phyloP scores from a whole-genome alignment of 2,797 vertebrate species.

The Astyanax mexicanus region DNA sequence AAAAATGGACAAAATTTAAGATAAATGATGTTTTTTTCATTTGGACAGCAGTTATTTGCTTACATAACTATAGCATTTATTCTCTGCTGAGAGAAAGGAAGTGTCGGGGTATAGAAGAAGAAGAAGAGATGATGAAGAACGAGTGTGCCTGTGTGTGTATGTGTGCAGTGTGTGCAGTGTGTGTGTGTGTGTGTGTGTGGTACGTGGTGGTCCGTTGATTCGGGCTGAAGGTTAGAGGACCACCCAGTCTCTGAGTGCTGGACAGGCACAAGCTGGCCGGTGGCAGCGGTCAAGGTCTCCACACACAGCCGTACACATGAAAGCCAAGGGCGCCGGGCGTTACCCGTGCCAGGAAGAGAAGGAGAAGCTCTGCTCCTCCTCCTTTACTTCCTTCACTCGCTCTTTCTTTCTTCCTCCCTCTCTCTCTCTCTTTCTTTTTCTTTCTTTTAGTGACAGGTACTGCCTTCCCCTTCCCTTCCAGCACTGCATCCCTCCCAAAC shows the following conservation, averaged over 20 bases:
- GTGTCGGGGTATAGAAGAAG: constrained; percentile 10
- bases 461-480: constrained; percentile 16
- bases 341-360: constrained; percentile 72
- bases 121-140: constrained; percentile 32
- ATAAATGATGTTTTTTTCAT: too few relatives aligned
- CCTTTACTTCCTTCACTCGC: constrained; percentile 22
- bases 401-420: not conserved
- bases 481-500: constrained; percentile 28
- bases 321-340: constrained; percentile 67
- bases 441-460: constrained; percentile 52
- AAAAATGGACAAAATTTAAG: too few relatives aligned
- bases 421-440: too few relatives aligned
- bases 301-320: constrained; percentile 62
- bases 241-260: constrained; percentile 72
- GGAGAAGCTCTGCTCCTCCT: constrained; percentile 69
- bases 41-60: too few relatives aligned
- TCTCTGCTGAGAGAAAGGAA: constrained; percentile 42
- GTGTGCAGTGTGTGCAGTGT: constrained; percentile 32
- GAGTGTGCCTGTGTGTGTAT: constrained; percentile 23
- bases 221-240: constrained; percentile 68
- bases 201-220: constrained; percentile 52
- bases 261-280: constrained; percentile 58
- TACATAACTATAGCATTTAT: constrained; percentile 52
- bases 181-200: constrained; percentile 48
- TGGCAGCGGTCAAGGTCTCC: constrained; percentile 75